Conservation (phyloP, 2,797 vertebrate species). For the Gymnoscopelus microlampas region DNA sequence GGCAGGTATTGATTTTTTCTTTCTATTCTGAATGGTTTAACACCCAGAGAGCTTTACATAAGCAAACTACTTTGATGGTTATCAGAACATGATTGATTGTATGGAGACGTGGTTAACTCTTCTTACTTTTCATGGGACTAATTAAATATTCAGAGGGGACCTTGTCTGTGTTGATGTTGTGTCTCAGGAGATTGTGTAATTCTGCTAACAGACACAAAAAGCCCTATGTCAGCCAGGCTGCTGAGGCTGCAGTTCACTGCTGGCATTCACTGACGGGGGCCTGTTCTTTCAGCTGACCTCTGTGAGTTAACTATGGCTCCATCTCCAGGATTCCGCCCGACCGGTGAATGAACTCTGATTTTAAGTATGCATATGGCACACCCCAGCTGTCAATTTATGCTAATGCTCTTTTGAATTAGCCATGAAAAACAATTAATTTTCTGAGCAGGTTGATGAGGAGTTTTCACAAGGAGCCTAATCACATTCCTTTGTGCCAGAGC, state of each 20-base stretch:
- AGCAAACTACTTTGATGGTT: constrained; percentile 16
- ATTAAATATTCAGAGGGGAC: constrained; percentile 74
- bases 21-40: constrained; percentile 14
- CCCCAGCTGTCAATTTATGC: constrained; percentile 74
- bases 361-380: constrained; percentile 65
- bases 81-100: constrained; percentile 31
- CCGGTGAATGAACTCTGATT: constrained; percentile 62
- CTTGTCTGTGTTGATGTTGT: constrained; percentile 72
- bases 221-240: constrained; percentile 63
- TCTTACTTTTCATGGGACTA: constrained; percentile 41
- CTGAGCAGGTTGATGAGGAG: constrained; percentile 66
- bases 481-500: constrained; percentile 60
- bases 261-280: constrained; percentile 61
- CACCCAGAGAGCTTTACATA: constrained; percentile 18
- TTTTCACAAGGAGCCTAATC: constrained; percentile 69
- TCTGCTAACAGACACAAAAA: constrained; percentile 77
- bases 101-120: constrained; percentile 42
- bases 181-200: constrained; percentile 75
- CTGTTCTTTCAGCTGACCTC: constrained; percentile 73
- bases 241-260: constrained; percentile 72
- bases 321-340: constrained; percentile 52
- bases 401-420: constrained; percentile 73
- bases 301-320: constrained; percentile 60
- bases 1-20: constrained; percentile 23
- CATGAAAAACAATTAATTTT: constrained; percentile 76